These are phyloP conservation scores for Arion vulgaris DNA, from an alignment of 1,140 invertebrate genomes.

Conservation along the genomic window DNA sequence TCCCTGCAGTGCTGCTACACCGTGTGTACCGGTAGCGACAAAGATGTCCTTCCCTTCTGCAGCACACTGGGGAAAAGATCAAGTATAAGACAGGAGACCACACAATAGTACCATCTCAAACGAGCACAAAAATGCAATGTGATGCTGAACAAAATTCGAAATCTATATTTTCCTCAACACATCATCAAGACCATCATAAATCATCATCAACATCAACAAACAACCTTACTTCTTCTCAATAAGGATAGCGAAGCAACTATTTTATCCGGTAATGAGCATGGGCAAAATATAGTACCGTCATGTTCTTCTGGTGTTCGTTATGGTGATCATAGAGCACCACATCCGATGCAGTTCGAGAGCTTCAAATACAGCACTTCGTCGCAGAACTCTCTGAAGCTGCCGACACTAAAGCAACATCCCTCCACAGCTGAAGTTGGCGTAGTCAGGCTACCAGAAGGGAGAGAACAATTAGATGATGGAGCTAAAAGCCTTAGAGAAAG, in stretches of 20 bases:
- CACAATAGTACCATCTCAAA: not conserved
- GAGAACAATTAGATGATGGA: not conserved
- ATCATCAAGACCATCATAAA: too few relatives aligned
- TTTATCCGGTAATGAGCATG: too few relatives aligned
- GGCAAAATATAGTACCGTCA: too few relatives aligned
- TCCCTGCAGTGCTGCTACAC: not conserved
- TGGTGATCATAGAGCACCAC: too few relatives aligned
- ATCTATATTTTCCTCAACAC: too few relatives aligned
- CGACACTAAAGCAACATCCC: too few relatives aligned
- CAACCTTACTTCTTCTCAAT: not conserved
- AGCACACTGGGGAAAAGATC: not conserved
- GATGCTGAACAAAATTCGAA: too few relatives aligned
- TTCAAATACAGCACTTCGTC: not conserved
- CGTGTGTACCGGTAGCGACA: not conserved
- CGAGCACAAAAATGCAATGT: too few relatives aligned
- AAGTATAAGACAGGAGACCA: constrained; percentile 1
- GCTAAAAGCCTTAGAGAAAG: not conserved
- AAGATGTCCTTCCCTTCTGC: not conserved
- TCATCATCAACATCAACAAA: too few relatives aligned
- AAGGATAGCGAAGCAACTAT: too few relatives aligned
- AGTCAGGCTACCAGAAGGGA: not conserved
- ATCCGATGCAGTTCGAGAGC: not conserved
- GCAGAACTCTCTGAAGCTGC: not conserved
- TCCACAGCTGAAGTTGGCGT: too few relatives aligned
- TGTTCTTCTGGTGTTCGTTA: too few relatives aligned